These are phyloP conservation scores for Eleginops maclovinus DNA, from an alignment of 2,113 vertebrate genomes.

Conservation along the genomic window DNA sequence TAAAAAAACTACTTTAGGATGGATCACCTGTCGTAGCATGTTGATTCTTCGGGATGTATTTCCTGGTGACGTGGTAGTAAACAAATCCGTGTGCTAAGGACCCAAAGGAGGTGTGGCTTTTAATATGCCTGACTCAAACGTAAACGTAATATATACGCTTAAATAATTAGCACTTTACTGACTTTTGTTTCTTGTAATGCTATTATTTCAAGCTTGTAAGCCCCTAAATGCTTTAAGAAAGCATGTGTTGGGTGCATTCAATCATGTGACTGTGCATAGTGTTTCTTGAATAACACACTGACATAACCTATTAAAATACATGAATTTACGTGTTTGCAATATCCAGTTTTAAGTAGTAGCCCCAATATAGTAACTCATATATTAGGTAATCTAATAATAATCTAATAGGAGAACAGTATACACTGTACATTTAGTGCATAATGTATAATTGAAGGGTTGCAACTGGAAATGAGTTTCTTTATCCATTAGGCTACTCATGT, in stretches of 20 bases:
- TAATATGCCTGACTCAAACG: conserved; percentile 57
- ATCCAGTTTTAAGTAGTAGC: background rate
- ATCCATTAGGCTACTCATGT: background rate
- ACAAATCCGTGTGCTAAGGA: conserved; percentile 67
- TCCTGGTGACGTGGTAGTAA: conserved; percentile 76
- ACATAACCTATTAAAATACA: background rate
- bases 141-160: background rate
- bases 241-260: background rate
- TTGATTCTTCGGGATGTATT: conserved; percentile 18
- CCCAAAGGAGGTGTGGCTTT: conserved; percentile 25
- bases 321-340: background rate
- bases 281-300: background rate
- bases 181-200: too few relatives aligned
- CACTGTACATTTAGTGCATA: background rate
- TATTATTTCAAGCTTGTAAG: background rate
- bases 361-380: background rate
- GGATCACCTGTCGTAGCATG: conserved; percentile 65
- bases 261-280: background rate
- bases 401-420: too few relatives aligned
- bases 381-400: too few relatives aligned
- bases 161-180: background rate
- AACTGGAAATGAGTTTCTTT: background rate
- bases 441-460: background rate
- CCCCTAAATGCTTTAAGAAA: background rate
- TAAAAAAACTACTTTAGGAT: background rate